phyloP scores from a whole-genome alignment of 2,888 invertebrate species.

The Caradrina clavipalpis region DNA sequence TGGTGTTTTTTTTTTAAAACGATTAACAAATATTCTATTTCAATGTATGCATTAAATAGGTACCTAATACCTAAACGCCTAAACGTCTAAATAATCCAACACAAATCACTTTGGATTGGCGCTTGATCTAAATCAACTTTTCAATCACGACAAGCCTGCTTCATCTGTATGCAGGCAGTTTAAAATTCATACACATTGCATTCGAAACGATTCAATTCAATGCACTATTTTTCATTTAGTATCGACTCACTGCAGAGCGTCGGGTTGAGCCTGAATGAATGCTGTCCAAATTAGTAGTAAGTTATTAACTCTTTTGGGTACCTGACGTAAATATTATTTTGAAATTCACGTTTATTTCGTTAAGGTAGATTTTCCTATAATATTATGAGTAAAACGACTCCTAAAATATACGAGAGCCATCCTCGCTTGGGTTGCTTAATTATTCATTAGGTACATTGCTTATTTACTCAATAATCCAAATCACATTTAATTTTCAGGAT shows the following conservation, averaged over 20 bases:
- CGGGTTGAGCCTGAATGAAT: constrained; percentile 44
- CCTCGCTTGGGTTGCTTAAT: constrained; percentile 25
- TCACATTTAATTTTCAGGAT: constrained; percentile 5
- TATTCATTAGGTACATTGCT: constrained; percentile 36
- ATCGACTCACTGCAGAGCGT: constrained; percentile 42
- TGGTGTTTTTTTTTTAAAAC: not conserved
- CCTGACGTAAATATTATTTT: constrained; percentile 21
- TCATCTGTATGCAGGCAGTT: constrained; percentile 75
- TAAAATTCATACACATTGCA: constrained; percentile 76
- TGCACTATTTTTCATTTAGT: constrained; percentile 69
- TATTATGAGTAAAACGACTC: constrained; percentile 21
- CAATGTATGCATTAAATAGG: not conserved
- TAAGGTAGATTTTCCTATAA: not conserved
- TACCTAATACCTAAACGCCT: not conserved
- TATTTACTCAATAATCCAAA: constrained; percentile 24
- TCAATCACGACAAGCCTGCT: constrained; percentile 60
- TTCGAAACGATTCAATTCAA: constrained; percentile 64
- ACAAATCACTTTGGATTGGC: constrained; percentile 14
- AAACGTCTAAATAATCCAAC: constrained; percentile 4
- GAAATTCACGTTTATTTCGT: constrained; percentile 22
- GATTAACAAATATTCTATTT: not conserved
- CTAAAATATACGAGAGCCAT: constrained; percentile 15
- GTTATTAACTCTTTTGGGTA: constrained; percentile 17
- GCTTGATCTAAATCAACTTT: constrained; percentile 65
- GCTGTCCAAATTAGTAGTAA: constrained; percentile 34